Evolutionary conservation across 1,140 invertebrate species (phyloP).

Genomic region (Drosophila micromelanica): DNA sequence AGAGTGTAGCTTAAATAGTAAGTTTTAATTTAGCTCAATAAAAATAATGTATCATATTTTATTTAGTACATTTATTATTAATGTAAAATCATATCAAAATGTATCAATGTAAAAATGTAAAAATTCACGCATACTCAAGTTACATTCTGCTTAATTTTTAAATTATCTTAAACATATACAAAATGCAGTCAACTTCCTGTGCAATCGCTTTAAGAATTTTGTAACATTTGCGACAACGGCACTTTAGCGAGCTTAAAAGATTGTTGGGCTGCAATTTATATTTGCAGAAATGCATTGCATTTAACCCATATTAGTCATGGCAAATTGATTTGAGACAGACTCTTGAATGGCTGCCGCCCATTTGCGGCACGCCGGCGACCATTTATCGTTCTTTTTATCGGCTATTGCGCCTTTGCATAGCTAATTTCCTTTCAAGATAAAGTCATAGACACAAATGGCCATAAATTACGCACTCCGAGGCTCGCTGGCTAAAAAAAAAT

Average conservation of each 20-base stretch:
- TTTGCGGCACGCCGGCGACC: conserved; percentile 52
- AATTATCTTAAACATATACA: neutral
- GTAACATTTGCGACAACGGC: conserved; percentile 24
- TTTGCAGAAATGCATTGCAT: conserved; percentile 59
- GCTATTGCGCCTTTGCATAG: conserved; percentile 40
- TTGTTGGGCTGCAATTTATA: conserved; percentile 31
- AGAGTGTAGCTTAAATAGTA: too few relatives aligned
- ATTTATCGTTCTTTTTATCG: conserved; percentile 58
- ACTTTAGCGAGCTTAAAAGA: conserved; percentile 6
- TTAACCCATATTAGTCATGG: conserved; percentile 71
- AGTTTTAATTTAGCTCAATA: too few relatives aligned
- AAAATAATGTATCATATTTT: too few relatives aligned
- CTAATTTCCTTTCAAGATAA: conserved; percentile 82
- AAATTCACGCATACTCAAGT: too few relatives aligned
- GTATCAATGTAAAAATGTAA: too few relatives aligned
- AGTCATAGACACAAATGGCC: conserved; percentile 66
- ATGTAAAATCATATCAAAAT: too few relatives aligned
- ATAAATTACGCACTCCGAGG: conserved; percentile 71
- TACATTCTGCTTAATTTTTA: too few relatives aligned
- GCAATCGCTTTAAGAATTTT: conserved; percentile 10
- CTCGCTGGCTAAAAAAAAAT: conserved; percentile 26
- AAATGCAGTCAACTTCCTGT: conserved; percentile 11
- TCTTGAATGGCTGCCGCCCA: conserved; percentile 35
- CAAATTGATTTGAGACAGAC: conserved; percentile 63
- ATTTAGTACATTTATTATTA: too few relatives aligned